phyloP scores from a whole-genome alignment of 2,113 vertebrate genomes.

The Camelus dromedarius region DNA sequence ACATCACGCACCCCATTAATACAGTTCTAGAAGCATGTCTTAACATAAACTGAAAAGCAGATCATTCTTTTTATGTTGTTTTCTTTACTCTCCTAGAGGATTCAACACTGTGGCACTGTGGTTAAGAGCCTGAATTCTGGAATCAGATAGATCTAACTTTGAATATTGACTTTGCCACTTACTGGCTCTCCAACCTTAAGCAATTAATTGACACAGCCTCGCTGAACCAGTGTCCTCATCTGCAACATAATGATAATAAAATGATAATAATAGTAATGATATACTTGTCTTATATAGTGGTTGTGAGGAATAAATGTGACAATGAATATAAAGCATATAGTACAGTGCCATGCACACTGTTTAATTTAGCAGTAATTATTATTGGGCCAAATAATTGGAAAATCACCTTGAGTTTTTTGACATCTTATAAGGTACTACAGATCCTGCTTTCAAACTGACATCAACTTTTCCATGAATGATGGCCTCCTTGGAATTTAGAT shows the following conservation, averaged over 20 bases:
- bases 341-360: background rate
- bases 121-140: background rate
- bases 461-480: conserved; percentile 30
- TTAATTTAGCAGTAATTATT: conserved; percentile 43
- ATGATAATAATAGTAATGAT: conserved; percentile 13
- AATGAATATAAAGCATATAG: background rate
- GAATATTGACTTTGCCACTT: conserved; percentile 22
- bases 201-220: background rate
- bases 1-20: background rate
- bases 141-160: background rate
- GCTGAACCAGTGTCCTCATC: background rate
- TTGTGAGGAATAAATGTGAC: background rate
- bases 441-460: background rate
- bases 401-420: conserved; percentile 23
- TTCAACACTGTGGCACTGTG: background rate
- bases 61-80: background rate
- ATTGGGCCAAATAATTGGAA: background rate
- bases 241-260: background rate
- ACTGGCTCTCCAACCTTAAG: background rate
- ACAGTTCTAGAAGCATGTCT: conserved; percentile 20
- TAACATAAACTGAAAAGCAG: conserved; percentile 14
- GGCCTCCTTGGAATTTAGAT: background rate
- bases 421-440: background rate
- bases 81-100: conserved; percentile 22
- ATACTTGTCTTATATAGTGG: background rate